These are phyloP conservation scores for Butorides virescens DNA, from an alignment of 2,113 vertebrate genomes.

Conservation along the genomic window DNA sequence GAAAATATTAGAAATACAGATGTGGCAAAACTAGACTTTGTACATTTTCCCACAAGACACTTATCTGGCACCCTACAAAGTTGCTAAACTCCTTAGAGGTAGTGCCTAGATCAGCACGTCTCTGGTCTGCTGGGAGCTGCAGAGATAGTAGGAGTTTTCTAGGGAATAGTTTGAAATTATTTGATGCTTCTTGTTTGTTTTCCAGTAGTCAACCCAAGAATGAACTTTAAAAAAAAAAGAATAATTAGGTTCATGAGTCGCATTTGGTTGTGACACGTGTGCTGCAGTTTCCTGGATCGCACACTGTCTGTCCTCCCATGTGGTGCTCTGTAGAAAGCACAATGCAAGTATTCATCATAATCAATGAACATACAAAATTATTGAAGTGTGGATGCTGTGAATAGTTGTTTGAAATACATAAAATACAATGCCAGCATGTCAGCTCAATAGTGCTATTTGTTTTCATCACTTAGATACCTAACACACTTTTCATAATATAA, in stretches of 20 bases:
- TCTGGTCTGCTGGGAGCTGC: not conserved
- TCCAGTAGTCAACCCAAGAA: not conserved
- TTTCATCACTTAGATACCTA: not conserved
- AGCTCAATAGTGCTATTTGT: not conserved
- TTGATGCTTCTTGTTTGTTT: not conserved
- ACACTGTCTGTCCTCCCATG: not conserved
- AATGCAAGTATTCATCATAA: not conserved
- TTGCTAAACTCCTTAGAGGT: not conserved
- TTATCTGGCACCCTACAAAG: not conserved
- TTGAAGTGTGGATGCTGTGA: not conserved
- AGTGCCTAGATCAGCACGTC: not conserved
- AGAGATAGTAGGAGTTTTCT: not conserved
- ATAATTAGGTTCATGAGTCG: not conserved
- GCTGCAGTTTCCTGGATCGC: not conserved
- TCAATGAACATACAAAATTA: not conserved
- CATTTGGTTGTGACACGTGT: not conserved
- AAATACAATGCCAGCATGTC: fast-evolving
- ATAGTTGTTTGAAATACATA: not conserved
- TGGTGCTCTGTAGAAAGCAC: not conserved
- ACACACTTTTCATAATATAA: not conserved
- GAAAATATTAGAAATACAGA: not conserved
- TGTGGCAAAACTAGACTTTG: not conserved
- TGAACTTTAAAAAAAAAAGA: not conserved
- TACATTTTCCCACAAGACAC: not conserved
- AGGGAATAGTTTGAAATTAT: not conserved